These are phyloP conservation scores for Ammodytes marinus DNA, from an alignment of 2,113 vertebrate genomes.

Conservation along the genomic window DNA sequence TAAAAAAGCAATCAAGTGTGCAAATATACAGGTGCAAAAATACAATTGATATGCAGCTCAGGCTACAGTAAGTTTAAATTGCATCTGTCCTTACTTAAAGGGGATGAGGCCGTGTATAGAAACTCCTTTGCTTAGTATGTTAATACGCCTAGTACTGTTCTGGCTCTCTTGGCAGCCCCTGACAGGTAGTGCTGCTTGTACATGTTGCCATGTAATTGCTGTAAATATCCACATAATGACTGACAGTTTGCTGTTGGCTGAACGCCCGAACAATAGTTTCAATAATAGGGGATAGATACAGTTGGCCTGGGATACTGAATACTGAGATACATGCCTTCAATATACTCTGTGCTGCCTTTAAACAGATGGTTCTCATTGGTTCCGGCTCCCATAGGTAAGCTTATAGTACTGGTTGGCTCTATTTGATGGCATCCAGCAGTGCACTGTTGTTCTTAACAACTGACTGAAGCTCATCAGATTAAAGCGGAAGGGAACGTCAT, in stretches of 20 bases:
- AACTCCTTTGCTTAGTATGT: neutral
- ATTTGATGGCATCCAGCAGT: constrained; percentile 23
- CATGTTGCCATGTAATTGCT: constrained; percentile 10
- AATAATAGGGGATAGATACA: neutral
- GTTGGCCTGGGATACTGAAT: neutral
- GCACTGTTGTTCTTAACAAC: constrained; percentile 24
- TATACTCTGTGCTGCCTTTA: neutral
- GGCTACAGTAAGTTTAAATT: too few relatives aligned
- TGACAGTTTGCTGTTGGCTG: constrained; percentile 1
- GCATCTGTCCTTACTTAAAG: neutral
- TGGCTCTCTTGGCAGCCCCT: neutral
- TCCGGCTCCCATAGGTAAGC: neutral
- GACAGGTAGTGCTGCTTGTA: neutral
- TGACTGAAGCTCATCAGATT: constrained; percentile 47
- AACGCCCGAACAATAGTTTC: neutral
- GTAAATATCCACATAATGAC: neutral
- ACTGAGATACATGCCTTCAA: neutral
- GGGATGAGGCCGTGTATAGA: neutral
- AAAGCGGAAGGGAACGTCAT: constrained; percentile 5
- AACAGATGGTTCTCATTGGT: neutral
- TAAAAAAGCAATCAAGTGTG: too few relatives aligned
- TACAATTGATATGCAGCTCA: too few relatives aligned
- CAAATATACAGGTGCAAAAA: too few relatives aligned
- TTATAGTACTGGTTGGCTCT: neutral
- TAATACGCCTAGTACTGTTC: neutral